These are phyloP conservation scores for Andricus quercusramuli DNA, from an alignment of 2,888 invertebrate genomes.

Conservation along the genomic window DNA sequence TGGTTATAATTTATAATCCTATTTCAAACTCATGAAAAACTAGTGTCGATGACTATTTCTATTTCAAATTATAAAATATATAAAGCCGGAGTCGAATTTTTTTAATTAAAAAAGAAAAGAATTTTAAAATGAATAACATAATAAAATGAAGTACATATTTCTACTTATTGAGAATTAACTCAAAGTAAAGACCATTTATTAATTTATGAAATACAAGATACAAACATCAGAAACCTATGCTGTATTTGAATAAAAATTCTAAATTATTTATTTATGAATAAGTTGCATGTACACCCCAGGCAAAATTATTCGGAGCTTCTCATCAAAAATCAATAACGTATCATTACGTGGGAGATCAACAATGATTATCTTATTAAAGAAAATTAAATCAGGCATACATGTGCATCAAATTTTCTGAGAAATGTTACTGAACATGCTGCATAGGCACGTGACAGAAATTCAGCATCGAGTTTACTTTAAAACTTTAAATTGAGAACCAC, in stretches of 20 bases:
- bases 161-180: neutral
- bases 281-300: neutral
- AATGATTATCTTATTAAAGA: neutral
- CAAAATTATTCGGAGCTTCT: neutral
- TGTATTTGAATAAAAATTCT: too few species aligned
- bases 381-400: neutral
- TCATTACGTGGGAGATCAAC: neutral
- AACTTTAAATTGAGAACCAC: neutral
- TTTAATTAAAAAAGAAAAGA: neutral
- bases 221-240: neutral
- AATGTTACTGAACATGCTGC: too few species aligned
- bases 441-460: neutral
- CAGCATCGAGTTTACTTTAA: neutral
- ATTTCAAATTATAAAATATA: neutral
- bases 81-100: neutral
- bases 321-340: conserved; percentile 2
- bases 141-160: too few species aligned
- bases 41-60: neutral
- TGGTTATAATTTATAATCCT: conserved; percentile 19
- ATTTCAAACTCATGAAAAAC: neutral
- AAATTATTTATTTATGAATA: too few species aligned
- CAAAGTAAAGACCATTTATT: neutral
- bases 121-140: too few species aligned
- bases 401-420: neutral
- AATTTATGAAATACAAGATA: neutral